Base-by-base conservation (phyloP, 2,888 invertebrate genomes). In the Ectemnius lituratus region DNA sequence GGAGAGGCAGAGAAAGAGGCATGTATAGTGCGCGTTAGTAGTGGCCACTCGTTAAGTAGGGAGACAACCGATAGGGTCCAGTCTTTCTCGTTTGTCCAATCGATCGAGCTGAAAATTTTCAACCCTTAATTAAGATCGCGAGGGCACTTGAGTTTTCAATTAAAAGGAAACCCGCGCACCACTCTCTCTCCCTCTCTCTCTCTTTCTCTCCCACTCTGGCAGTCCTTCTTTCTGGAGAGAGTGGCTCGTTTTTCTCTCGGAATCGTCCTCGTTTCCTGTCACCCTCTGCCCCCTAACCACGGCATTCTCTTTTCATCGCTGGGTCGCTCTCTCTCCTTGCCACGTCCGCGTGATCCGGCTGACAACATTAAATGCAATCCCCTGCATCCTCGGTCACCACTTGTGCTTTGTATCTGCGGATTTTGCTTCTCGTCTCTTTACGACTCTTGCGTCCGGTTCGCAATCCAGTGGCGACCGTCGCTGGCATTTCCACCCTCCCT, bases 51-150 rank as follows among this genome's bases (percentile, higher is more conserved):
- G 81, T 73, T 77, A 77, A 75, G 73, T 71, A 67, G 59, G 73
- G 74, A 37, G 69, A 70, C 75, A 77, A 75, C 81, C 78, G 82
- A 83, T 84, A 76, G 80, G 76, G 72, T 76, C 70, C 81, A 76
- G 76, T 83, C 77, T 81, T 78, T 75, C 84, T 82, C 85, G 83
- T 84, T 86, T 86, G 82, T 86, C 84, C 87, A 85, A 87, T 87
- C 86, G 85, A 88, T 85, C 86, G 86, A 84, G 84, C 83, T 85
- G 81, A 84, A 85, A 87, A 88, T 88, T 87, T 86, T 81, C 84
- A 81, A 79, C 87, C 83, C 88, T 89, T 88, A 87, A 89, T 88
- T 88, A 88, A 89, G 89, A 89, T 87, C 85, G 87, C 87, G 80
- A 83, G 87, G 81, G 78, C 83, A 87, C 88, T 88, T 85, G 85